Percentiles rank a stretch among this genome's conserved stretches.
These are phyloP conservation scores for Orestias chungarensis DNA, from an alignment of 2,797 vertebrate species.

Conservation along the genomic window DNA sequence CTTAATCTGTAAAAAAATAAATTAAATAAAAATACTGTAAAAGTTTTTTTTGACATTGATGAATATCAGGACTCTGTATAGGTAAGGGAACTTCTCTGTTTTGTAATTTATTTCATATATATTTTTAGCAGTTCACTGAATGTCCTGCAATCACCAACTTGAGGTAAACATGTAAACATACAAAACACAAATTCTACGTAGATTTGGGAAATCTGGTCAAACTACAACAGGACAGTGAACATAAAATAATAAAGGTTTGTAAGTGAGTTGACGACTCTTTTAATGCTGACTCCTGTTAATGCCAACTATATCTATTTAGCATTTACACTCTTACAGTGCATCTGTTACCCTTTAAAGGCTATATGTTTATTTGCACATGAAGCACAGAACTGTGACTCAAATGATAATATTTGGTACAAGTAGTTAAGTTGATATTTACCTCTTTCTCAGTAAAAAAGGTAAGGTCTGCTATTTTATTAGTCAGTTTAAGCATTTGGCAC, in stretches of 20 bases:
- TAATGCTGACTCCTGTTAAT: too few relatives aligned
- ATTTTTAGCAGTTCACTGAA: too few relatives aligned
- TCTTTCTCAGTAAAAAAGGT: background rate
- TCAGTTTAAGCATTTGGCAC: background rate
- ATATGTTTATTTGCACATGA: background rate
- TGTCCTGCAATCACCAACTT: too few relatives aligned
- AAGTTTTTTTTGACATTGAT: background rate
- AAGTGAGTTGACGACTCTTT: background rate
- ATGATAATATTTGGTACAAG: background rate
- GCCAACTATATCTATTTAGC: too few relatives aligned
- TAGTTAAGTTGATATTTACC: background rate
- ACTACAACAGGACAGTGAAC: too few relatives aligned
- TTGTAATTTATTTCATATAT: background rate
- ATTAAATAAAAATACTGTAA: background rate
- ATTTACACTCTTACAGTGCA: background rate
- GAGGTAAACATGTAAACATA: too few relatives aligned
- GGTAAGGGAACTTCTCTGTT: background rate
- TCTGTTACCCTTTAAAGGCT: background rate
- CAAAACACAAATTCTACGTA: too few relatives aligned
- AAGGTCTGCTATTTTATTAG: background rate
- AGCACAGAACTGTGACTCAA: background rate
- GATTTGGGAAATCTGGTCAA: too few relatives aligned
- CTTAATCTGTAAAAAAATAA: too few relatives aligned
- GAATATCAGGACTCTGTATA: background rate
- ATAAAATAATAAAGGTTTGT: too few relatives aligned